Evolutionary conservation across 2,113 vertebrate species (phyloP).

Genomic region (Shinisaurus crocodilurus): DNA sequence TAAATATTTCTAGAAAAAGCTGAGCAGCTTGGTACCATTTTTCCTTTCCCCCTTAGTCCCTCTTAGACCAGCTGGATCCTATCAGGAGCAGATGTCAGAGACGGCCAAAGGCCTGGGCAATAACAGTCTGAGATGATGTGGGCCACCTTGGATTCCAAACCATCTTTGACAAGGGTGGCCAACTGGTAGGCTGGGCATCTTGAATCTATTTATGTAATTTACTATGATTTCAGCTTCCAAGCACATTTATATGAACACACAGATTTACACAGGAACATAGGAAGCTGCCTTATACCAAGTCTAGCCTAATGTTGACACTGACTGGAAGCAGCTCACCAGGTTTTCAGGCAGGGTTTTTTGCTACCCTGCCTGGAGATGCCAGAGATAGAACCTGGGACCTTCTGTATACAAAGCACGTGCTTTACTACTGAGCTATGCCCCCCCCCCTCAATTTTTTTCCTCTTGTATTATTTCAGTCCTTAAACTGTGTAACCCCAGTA

Average conservation of each 20-base stretch:
- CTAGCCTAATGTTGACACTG: too few relatives aligned
- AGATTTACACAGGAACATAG: too few relatives aligned
- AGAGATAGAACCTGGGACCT: too few relatives aligned
- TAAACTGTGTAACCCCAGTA: not conserved
- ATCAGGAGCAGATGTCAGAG: not conserved
- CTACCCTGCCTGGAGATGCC: too few relatives aligned
- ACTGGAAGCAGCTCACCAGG: too few relatives aligned
- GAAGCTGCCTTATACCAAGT: too few relatives aligned
- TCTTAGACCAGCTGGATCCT: not conserved
- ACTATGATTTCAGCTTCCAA: not conserved
- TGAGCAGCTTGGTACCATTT: not conserved
- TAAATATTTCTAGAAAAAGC: not conserved
- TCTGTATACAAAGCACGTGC: too few relatives aligned
- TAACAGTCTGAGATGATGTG: not conserved
- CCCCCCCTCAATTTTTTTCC: not conserved
- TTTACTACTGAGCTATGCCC: too few relatives aligned
- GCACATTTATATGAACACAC: not conserved
- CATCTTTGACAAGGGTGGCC: not conserved
- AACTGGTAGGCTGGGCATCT: not conserved
- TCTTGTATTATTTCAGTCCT: not conserved
- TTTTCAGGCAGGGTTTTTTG: too few relatives aligned
- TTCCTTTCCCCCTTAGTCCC: not conserved
- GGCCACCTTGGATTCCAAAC: not conserved
- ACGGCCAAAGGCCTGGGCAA: not conserved
- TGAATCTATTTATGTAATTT: not conserved